Evolutionary conservation across 2,113 vertebrate species (phyloP), one percentile per base, ranked within the genome.

Genomic region (Deroptyus accipitrinus): DNA sequence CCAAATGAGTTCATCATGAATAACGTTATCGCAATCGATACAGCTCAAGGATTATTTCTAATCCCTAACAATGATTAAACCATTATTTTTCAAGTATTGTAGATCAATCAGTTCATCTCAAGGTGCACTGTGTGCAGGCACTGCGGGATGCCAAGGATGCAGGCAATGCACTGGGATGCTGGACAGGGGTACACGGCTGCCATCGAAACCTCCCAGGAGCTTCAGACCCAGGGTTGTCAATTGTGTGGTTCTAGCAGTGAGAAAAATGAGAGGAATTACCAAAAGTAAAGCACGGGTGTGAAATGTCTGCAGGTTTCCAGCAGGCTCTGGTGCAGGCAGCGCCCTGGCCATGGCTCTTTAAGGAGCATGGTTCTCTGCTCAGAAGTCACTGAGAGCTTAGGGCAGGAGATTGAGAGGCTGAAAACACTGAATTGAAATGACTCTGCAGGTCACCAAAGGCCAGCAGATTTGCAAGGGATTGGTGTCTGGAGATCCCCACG

Each of bases 21-120:
- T 98, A 97, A 97, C 66, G 42, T 90, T 95, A 97, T 75, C 6
- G 23, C 86, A 90, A 96, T 95, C 95, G 6, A 97, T 97, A 93
- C 72, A 75, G 96, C 52, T 70, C 95, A 94, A 95, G 97, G 97
- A 98, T 98, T 98, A 98, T 96, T 97, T 97, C 95, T 97, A 98
- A 98, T 98, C 97, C 97, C 97, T 97, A 83, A 94, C 96, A 98
- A 97, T 80, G 96, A 98, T 97, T 97, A 98, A 97, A 96, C 92
- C 95, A 97, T 98, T 97, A 98, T 97, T 98, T 96, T 97, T 96
- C 96, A 91, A 49, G 96, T 97, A 97, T 93, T 96, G 96, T 94
- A 97, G 96, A 98, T 98, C 98, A 97, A 98, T 97, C 96, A 94
- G 97, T 90, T 92, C 96, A 88, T 94, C 97, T 96, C 94, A 49